Percentiles rank a stretch among this genome's conserved stretches.
Conservation (phyloP, 2,797 vertebrate genomes). For the Diplodus sargus region DNA sequence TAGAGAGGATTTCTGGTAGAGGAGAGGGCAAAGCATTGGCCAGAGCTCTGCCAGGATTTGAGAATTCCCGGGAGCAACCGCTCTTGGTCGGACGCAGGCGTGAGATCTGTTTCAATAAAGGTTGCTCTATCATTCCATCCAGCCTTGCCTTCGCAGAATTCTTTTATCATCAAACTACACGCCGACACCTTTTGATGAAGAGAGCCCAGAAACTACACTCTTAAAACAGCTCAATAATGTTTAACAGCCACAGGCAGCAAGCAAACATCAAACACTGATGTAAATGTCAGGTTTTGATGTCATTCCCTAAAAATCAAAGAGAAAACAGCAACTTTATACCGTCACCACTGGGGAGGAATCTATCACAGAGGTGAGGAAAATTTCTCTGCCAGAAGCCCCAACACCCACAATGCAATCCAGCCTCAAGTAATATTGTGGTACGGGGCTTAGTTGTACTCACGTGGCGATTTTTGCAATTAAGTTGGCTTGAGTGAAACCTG, state of each 20-base stretch:
- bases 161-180: too few relatives aligned
- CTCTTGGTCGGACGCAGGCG: too few relatives aligned
- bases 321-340: neutral
- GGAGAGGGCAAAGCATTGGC: too few relatives aligned
- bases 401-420: neutral
- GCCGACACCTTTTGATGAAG: too few relatives aligned
- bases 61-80: too few relatives aligned
- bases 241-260: neutral
- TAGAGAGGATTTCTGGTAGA: too few relatives aligned
- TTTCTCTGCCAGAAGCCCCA: neutral
- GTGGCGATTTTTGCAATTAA: too few relatives aligned
- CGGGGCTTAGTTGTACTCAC: neutral
- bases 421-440: neutral
- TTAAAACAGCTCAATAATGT: slow-evolving; percentile 9
- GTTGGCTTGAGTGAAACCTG: too few relatives aligned
- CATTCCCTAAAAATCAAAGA: slow-evolving; percentile 23
- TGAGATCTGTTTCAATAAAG: too few relatives aligned
- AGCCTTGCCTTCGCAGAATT: too few relatives aligned
- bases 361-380: slow-evolving; percentile 13
- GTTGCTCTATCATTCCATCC: too few relatives aligned
- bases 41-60: too few relatives aligned
- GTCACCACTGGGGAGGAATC: slow-evolving; percentile 4
- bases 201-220: neutral
- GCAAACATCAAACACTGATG: slow-evolving; percentile 8
- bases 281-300: slow-evolving; percentile 32